A percentile compares a stretch with the other conserved stretches of the same genome.
phyloP scores from a whole-genome alignment of 2,113 vertebrate genomes.

The Pheucticus melanocephalus region DNA sequence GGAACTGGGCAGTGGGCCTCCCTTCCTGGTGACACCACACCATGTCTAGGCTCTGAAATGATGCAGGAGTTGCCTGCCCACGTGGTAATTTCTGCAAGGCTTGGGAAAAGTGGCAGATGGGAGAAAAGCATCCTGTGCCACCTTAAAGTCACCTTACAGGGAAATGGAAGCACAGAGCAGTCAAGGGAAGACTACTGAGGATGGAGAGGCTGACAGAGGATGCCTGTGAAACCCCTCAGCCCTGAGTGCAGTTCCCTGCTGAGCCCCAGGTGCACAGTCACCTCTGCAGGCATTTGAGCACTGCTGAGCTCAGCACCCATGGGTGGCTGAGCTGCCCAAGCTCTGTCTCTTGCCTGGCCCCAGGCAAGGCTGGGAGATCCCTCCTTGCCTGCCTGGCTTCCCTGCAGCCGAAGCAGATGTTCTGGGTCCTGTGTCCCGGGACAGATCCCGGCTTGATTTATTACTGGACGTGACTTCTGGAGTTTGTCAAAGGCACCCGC shows the following conservation, averaged over 20 bases:
- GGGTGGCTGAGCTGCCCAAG: neutral
- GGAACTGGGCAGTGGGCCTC: neutral
- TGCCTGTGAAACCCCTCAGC: neutral
- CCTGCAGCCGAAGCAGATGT: conserved; percentile 53
- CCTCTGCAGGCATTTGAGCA: neutral
- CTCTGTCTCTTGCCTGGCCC: neutral
- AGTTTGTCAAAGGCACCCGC: conserved; percentile 55
- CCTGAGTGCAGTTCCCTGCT: fast-evolving
- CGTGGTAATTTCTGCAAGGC: neutral
- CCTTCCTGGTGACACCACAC: fast-evolving
- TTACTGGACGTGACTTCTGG: conserved; percentile 61
- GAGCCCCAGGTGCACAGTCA: neutral
- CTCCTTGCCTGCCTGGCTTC: neutral
- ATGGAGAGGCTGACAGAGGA: neutral
- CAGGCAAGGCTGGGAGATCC: neutral
- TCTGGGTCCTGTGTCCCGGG: conserved; percentile 18
- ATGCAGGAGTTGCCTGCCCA: neutral
- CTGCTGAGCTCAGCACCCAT: neutral
- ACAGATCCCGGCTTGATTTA: conserved; percentile 47
- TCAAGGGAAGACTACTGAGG: neutral
- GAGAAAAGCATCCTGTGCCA: neutral
- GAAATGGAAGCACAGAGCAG: neutral
- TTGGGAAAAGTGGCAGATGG: neutral
- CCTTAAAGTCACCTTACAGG: neutral
- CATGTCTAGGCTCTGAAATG: neutral